Conservation (phyloP, 2,797 vertebrate species). For the Sebastes wilsoni region DNA sequence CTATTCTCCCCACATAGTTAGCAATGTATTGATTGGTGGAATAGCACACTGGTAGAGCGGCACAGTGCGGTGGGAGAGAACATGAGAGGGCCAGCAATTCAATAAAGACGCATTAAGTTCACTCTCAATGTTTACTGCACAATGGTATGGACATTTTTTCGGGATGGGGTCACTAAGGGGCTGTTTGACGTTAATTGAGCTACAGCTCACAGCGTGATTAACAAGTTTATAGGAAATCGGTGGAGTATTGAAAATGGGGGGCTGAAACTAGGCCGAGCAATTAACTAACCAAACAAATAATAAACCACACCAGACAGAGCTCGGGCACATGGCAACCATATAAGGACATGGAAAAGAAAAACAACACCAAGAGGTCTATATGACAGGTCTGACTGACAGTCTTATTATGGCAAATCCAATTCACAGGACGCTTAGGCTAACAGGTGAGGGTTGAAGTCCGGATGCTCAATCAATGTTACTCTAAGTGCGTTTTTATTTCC, state of each 20-base stretch:
- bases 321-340: neutral
- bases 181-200: neutral
- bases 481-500: neutral
- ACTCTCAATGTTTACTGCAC: slow-evolving; percentile 11
- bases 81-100: slow-evolving; percentile 15
- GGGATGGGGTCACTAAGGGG: neutral
- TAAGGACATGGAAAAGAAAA: slow-evolving; percentile 15
- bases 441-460: slow-evolving; percentile 1
- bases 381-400: slow-evolving; percentile 33
- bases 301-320: slow-evolving; percentile 13
- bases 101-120: slow-evolving; percentile 18
- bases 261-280: slow-evolving; percentile 17
- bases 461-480: slow-evolving; percentile 21
- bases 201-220: slow-evolving; percentile 11
- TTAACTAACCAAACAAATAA: slow-evolving; percentile 43
- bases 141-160: neutral
- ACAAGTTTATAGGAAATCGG: slow-evolving; percentile 39
- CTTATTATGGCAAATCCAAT: slow-evolving; percentile 11
- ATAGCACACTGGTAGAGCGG: neutral
- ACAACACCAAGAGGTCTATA: neutral
- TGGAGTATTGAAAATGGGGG: slow-evolving; percentile 41
- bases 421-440: neutral
- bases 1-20: slow-evolving; percentile 24
- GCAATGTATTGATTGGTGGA: slow-evolving; percentile 45
- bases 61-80: neutral